phyloP scores from a whole-genome alignment of 2,797 vertebrate genomes.

The Picus viridis region DNA sequence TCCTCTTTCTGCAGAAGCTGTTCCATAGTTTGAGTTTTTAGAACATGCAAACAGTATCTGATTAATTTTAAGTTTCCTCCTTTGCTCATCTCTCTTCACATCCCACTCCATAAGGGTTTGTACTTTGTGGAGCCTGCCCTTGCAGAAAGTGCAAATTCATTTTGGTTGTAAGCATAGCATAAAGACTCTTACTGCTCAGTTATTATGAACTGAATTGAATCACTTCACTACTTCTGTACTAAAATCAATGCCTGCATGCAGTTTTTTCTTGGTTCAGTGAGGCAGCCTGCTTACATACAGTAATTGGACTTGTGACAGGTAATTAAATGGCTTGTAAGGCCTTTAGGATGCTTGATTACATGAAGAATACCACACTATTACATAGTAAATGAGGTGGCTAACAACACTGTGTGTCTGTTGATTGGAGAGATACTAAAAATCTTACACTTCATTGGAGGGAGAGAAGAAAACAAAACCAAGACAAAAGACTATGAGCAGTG shows the following conservation, averaged over 20 bases:
- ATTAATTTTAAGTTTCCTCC: not conserved
- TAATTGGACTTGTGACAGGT: slow-evolving; percentile 62
- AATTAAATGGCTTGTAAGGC: slow-evolving; percentile 64
- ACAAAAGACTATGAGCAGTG: slow-evolving; percentile 45
- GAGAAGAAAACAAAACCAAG: slow-evolving; percentile 41
- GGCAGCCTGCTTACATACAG: slow-evolving; percentile 32
- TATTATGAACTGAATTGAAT: not conserved
- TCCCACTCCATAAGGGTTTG: not conserved
- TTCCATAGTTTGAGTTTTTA: not conserved
- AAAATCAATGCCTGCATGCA: not conserved
- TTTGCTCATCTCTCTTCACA: not conserved
- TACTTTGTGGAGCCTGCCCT: not conserved
- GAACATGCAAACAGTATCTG: not conserved
- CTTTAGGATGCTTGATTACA: slow-evolving; percentile 63
- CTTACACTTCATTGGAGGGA: slow-evolving; percentile 23
- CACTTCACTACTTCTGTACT: not conserved
- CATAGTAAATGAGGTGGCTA: slow-evolving; percentile 48
- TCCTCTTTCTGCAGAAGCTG: not conserved
- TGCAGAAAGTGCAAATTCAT: not conserved
- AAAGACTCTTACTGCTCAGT: not conserved
- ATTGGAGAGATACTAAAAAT: slow-evolving; percentile 51
- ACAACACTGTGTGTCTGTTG: slow-evolving; percentile 19
- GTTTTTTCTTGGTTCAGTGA: not conserved
- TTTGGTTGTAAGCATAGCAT: not conserved
- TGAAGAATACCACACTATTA: slow-evolving; percentile 37